Evolutionary conservation across 2,113 vertebrate genomes (phyloP), one percentile per base, ranked within the genome.

Genomic region (Psettodes erumei): DNA sequence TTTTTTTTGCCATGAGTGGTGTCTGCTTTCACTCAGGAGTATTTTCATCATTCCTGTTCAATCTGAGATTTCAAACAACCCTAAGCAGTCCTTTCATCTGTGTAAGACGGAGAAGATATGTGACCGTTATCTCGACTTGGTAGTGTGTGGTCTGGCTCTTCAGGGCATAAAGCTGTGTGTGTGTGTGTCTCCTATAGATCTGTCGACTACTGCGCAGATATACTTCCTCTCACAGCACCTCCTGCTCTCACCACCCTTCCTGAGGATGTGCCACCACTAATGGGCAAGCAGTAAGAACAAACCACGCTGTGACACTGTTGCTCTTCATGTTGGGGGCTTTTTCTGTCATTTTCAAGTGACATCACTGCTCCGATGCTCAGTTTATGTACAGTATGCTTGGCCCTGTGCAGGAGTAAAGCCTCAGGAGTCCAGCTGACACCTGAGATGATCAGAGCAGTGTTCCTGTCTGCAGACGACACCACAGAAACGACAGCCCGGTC

Each of bases 371-470:
- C 10, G 10, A 63, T 45, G 11, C 32, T 80, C 32, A 15, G 3
- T 18, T 32, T 45, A 1, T 37, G 8, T 58, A 19, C 7, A 15
- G 38, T 53, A n/a, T 60, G 33, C 23, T 68, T 42, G 68, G 33
- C 7, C 27, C 10, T 66, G 21, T 23, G 42, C 86, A 74, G 94
- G 90, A 21, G n/a, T 66, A 62, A 91, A 79, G 33, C n/a, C 91
- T 40, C 74, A 2, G 84, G 54, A 15, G 59, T 88, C 56, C 55
- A 71, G 10, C 91, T 98, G 64, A 96, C 95, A 62, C 95, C 95
- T 23, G 94, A 95, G 65, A 97, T 98, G 93, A 87, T 98, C 65
- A 91, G 86, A 90, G 94, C 93, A 3, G 93, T 95, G 89, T 97
- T 99, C 89, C 81, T 87, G 50, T 45, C 33, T 23, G 75, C 48